These are phyloP conservation scores for Terebella lapidaria DNA, from an alignment of 2,888 invertebrate species.

Conservation along the genomic window DNA sequence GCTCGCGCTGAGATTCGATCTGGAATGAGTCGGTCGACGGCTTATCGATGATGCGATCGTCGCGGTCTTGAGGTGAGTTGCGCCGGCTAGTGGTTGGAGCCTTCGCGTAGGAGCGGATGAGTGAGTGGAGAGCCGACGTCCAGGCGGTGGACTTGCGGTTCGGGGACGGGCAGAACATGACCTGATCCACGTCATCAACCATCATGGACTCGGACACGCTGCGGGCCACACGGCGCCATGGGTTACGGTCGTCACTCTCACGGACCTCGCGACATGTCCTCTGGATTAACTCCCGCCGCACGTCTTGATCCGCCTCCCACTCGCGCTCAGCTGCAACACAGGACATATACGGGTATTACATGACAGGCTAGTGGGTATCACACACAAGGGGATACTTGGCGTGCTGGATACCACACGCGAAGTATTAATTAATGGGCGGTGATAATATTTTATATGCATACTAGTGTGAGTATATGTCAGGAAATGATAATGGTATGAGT, in stretches of 20 bases:
- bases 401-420: too few relatives aligned
- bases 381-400: too few relatives aligned
- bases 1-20: not conserved
- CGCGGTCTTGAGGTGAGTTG: not conserved
- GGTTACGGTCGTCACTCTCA: not conserved
- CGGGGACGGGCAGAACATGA: conserved; percentile 1
- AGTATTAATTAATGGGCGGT: too few relatives aligned
- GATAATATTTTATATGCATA: too few relatives aligned
- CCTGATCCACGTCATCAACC: not conserved
- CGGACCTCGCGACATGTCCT: not conserved
- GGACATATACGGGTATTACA: too few relatives aligned
- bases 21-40: not conserved
- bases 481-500: too few relatives aligned
- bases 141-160: not conserved
- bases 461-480: too few relatives aligned
- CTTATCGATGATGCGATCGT: not conserved
- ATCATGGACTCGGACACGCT: not conserved
- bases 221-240: conserved; percentile 1
- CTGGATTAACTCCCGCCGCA: not conserved
- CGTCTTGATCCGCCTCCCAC: not conserved
- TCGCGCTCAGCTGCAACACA: not conserved
- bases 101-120: not conserved
- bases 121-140: conserved; percentile 1
- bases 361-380: too few relatives aligned
- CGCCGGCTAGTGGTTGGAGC: not conserved